Conservation (phyloP, 2,113 vertebrate species). For the Apodemus speciosus region DNA sequence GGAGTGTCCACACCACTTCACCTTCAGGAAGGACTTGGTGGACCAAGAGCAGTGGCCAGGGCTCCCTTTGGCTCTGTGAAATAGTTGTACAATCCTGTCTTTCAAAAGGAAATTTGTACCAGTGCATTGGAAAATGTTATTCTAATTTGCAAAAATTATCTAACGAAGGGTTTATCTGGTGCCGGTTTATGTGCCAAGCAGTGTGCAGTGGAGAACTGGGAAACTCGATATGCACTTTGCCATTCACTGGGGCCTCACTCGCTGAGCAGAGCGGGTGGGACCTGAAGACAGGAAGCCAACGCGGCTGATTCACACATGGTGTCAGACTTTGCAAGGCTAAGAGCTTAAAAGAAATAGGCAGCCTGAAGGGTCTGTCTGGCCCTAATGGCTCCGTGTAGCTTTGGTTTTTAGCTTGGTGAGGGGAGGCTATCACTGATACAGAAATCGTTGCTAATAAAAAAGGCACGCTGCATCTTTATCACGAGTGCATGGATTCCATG, state of each 20-base stretch:
- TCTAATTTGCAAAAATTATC: conserved; percentile 55
- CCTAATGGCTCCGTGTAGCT: neutral
- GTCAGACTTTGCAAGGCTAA: neutral
- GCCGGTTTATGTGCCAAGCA: conserved; percentile 42
- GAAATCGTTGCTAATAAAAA: neutral
- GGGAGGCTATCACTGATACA: neutral
- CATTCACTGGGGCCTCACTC: neutral
- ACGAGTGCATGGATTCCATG: neutral
- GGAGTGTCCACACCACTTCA: no score
- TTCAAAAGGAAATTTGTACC: neutral
- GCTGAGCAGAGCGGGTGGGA: neutral
- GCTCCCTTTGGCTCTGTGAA: neutral
- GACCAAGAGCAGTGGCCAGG: neutral
- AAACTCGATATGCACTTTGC: neutral
- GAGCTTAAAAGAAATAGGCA: neutral
- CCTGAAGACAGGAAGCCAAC: neutral
- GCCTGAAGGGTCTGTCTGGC: neutral
- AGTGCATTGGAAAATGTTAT: neutral
- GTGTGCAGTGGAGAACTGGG: conserved; percentile 43
- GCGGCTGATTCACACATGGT: neutral
- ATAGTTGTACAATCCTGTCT: neutral
- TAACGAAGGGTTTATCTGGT: conserved; percentile 46
- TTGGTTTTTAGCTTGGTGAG: conserved; percentile 29
- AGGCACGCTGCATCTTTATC: neutral
- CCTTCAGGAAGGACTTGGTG: neutral